Evolutionary conservation across 2,888 invertebrate species (phyloP).

Genomic region (Scotopteryx bipunctaria): DNA sequence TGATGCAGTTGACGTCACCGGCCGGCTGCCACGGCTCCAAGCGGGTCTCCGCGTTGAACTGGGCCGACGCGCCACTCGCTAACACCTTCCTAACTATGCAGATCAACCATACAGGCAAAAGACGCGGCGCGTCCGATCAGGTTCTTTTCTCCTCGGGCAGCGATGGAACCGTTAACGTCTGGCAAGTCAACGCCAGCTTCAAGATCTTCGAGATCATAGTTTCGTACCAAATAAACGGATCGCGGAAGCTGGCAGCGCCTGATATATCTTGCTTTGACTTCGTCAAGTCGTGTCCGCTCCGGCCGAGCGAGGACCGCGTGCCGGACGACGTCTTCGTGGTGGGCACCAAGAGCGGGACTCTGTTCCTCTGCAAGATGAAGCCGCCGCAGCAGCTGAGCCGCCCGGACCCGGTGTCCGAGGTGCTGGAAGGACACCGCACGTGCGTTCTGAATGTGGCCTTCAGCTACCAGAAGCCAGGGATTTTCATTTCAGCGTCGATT

Average conservation of each 20-base stretch:
- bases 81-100: constrained; percentile 62
- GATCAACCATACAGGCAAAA: constrained; percentile 57
- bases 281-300: constrained; percentile 55
- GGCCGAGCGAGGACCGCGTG: constrained; percentile 55
- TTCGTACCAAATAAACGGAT: constrained; percentile 56
- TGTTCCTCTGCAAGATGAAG: constrained; percentile 61
- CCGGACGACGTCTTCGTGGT: constrained; percentile 65
- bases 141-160: constrained; percentile 50
- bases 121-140: constrained; percentile 66
- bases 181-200: constrained; percentile 63
- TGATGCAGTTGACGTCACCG: constrained; percentile 56
- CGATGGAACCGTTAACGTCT: constrained; percentile 63
- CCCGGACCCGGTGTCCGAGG: constrained; percentile 58
- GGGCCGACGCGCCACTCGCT: constrained; percentile 61
- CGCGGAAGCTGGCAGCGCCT: constrained; percentile 48
- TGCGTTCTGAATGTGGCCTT: constrained; percentile 65
- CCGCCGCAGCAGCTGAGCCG: constrained; percentile 37
- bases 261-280: constrained; percentile 72
- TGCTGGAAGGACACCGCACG: constrained; percentile 55
- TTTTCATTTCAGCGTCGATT: constrained; percentile 65
- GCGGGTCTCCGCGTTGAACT: constrained; percentile 56
- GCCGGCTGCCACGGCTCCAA: constrained; percentile 61
- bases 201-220: constrained; percentile 62
- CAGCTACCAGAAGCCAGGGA: constrained; percentile 56
- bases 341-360: constrained; percentile 57